Conservation (phyloP, 92 coral and sea anemone genomes). For the Micromussa lordhowensis region DNA sequence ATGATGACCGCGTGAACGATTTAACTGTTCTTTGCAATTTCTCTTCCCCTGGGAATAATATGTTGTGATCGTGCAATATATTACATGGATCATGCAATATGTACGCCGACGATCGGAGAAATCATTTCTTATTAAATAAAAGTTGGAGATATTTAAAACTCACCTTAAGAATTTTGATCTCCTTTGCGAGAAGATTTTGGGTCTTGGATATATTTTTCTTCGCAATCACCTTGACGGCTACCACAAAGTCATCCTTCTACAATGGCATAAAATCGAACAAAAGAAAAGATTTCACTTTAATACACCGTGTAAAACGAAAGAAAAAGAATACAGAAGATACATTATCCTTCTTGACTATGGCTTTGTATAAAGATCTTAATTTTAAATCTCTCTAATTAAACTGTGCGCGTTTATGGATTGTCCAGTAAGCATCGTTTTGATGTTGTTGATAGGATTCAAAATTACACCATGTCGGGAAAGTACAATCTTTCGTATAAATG, state of each 20-base stretch:
- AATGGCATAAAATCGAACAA: neutral
- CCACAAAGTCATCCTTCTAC: constrained; percentile 91
- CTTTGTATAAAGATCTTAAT: no score
- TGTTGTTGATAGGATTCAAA: neutral
- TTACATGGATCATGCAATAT: neutral
- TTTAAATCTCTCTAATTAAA: no score
- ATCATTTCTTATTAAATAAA: neutral
- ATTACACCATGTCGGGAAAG: neutral
- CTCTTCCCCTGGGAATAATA: neutral
- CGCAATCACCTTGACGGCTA: constrained; percentile 94
- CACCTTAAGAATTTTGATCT: constrained; percentile 94
- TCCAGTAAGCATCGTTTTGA: neutral
- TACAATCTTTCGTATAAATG: neutral
- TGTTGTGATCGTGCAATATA: neutral
- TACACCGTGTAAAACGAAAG: neutral
- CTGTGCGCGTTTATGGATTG: neutral
- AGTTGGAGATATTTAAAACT: neutral
- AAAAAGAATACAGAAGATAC: neutral
- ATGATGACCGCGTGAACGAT: neutral
- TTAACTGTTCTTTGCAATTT: neutral
- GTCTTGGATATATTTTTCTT: constrained; percentile 96
- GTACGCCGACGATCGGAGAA: neutral
- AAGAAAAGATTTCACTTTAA: neutral
- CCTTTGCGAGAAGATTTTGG: constrained; percentile 95
- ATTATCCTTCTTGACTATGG: neutral